Percentiles rank a stretch among this genome's conserved stretches.
Conservation (phyloP, 1,140 invertebrate genomes). For the Heterodera carotae region DNA sequence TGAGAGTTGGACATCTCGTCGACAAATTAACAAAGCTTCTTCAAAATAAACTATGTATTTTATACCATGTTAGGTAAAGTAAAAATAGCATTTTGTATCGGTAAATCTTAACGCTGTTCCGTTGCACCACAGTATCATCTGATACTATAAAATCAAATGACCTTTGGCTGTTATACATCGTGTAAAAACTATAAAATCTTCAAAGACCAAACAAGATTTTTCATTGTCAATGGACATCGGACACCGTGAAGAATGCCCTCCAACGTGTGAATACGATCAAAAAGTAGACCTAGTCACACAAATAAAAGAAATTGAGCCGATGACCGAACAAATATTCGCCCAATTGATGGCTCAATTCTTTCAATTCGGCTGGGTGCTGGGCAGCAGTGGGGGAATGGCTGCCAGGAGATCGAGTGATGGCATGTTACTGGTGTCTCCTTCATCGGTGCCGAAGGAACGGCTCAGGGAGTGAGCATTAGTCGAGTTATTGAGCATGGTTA, state of each 20-base stretch:
- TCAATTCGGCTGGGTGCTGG: constrained; percentile 89
- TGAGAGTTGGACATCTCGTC: too few relatives aligned
- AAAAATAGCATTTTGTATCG: too few relatives aligned
- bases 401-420: constrained; percentile 76
- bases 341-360: constrained; percentile 76
- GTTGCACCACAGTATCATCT: too few relatives aligned
- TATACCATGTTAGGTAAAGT: too few relatives aligned
- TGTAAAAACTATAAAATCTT: too few relatives aligned
- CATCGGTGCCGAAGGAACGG: constrained; percentile 92
- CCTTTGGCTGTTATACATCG: too few relatives aligned
- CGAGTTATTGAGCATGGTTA: too few relatives aligned
- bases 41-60: too few relatives aligned
- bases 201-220: too few relatives aligned
- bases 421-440: constrained; percentile 92
- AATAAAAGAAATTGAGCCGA: constrained; percentile 30
- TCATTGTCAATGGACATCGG: background rate
- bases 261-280: background rate
- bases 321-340: constrained; percentile 42
- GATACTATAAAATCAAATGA: too few relatives aligned
- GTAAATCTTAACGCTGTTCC: too few relatives aligned
- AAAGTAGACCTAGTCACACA: background rate
- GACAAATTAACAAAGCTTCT: too few relatives aligned
- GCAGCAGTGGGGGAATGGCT: constrained; percentile 84
- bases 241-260: background rate
- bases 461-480: constrained; percentile 57